Evolutionary conservation across 2,888 invertebrate species (phyloP), one percentile per base, ranked within the genome.

Genomic region (Pinctada fucata): DNA sequence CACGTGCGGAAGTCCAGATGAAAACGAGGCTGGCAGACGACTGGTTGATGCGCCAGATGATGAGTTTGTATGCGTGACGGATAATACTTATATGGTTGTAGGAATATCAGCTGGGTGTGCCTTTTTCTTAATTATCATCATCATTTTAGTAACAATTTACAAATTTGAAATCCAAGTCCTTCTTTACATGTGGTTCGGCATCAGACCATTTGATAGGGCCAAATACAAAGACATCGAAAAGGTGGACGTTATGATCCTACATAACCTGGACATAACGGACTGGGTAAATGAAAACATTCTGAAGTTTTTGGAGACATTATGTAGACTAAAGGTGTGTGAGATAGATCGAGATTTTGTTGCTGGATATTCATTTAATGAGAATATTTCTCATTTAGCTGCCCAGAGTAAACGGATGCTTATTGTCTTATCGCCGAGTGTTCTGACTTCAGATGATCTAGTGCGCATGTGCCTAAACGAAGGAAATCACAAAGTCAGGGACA

Each of bases 71-170:
- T 83, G 83, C 49, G 51, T 49, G 3, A 58, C 66, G 31, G 58
- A 75, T 73, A 70, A 80, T 3, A 47, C 79, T 2, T 76, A 73
- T 6, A 75, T 85, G 47, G 81, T 82, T 0, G 65, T 85, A 0
- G 63, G 81, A 2, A 81, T 83, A 5, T 70, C 82, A 5, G 50
- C 82, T 3, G 67, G 74, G 0, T 75, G 80, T 10, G 76, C 82
- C 0, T 4, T 79, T 3, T 68, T 73, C 58, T 10, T 82, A 3
- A 10, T 80, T 0, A 10, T 81, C 13, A 10, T 81, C 10, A 31
- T 79, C 1, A 52, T 76, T 6, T 16, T 75, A 48, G 31, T 75
- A 5, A 13, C 49, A 5, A 13, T 82, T 6, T 75, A 69, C 63
- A 75, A 51, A 63, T 69, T 69, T 63, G 75, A 75, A 45, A 49